A percentile compares a stretch with the other conserved stretches of the same genome.
phyloP scores from a whole-genome alignment of 2,797 vertebrate species.

The Poeciliopsis gracilis region DNA sequence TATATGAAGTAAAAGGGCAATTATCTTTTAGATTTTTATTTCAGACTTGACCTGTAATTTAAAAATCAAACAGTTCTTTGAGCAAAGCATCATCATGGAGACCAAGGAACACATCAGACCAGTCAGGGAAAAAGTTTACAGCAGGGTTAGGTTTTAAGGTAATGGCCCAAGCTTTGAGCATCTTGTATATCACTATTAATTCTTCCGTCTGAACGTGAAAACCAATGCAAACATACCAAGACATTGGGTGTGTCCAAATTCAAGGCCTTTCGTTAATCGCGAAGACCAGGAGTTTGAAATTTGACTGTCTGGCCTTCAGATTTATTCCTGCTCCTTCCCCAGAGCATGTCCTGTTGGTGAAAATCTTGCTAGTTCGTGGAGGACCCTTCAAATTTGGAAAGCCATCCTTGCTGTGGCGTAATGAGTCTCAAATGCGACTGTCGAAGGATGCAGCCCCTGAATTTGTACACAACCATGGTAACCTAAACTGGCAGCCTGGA shows the following conservation, averaged over 20 bases:
- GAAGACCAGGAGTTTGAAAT: background rate
- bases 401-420: background rate
- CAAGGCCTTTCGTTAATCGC: background rate
- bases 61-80: background rate
- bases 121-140: background rate
- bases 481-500: background rate
- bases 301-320: background rate
- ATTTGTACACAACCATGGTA: background rate
- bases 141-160: background rate
- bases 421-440: background rate
- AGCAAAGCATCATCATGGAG: background rate
- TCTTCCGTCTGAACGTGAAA: background rate
- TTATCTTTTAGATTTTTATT: background rate
- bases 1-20: background rate
- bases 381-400: background rate
- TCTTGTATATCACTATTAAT: background rate
- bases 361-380: background rate
- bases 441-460: background rate
- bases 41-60: background rate
- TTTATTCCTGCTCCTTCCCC: background rate
- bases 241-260: background rate
- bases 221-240: background rate
- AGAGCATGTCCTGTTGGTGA: background rate
- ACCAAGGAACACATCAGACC: background rate
- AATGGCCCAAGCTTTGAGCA: background rate